These are phyloP conservation scores for Mythimna ferrago DNA, from an alignment of 2,888 invertebrate species.

Conservation along the genomic window DNA sequence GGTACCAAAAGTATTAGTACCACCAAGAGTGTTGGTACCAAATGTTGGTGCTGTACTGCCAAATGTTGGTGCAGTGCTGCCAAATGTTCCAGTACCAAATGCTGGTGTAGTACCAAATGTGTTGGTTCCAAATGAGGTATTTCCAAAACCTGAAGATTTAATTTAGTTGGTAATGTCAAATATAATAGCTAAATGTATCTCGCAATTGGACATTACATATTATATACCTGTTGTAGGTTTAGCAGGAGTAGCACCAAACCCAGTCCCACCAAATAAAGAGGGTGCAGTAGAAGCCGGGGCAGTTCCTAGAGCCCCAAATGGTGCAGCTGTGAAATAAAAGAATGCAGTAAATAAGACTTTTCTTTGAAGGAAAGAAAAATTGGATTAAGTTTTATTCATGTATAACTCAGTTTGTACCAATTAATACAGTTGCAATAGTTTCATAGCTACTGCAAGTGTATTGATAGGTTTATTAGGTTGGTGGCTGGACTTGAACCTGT, in stretches of 20 bases:
- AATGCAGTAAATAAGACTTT: not conserved
- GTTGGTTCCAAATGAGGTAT: slow-evolving; percentile 77
- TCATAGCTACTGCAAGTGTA: not conserved
- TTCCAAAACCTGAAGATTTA: slow-evolving; percentile 67
- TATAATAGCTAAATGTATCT: not conserved
- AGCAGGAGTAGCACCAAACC: slow-evolving; percentile 86
- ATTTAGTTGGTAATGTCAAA: not conserved
- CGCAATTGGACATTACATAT: not conserved
- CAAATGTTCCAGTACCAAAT: slow-evolving; percentile 70
- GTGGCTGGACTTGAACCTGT: not conserved
- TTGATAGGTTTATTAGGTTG: not conserved
- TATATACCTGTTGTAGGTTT: slow-evolving; percentile 81
- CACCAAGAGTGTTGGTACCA: slow-evolving; percentile 79
- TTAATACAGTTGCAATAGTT: not conserved
- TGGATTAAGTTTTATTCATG: not conserved
- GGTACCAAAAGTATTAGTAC: slow-evolving; percentile 74
- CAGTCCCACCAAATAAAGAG: slow-evolving; percentile 88
- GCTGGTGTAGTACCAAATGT: slow-evolving; percentile 63
- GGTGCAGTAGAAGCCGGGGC: slow-evolving; percentile 89
- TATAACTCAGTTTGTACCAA: not conserved
- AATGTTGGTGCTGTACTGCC: slow-evolving; percentile 63
- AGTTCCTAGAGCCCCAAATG: slow-evolving; percentile 89
- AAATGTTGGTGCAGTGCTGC: slow-evolving; percentile 66
- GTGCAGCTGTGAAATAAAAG: slow-evolving; percentile 71
- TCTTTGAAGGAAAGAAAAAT: not conserved